phyloP scores from a whole-genome alignment of 2,797 vertebrate genomes.

The Sphaeramia orbicularis region DNA sequence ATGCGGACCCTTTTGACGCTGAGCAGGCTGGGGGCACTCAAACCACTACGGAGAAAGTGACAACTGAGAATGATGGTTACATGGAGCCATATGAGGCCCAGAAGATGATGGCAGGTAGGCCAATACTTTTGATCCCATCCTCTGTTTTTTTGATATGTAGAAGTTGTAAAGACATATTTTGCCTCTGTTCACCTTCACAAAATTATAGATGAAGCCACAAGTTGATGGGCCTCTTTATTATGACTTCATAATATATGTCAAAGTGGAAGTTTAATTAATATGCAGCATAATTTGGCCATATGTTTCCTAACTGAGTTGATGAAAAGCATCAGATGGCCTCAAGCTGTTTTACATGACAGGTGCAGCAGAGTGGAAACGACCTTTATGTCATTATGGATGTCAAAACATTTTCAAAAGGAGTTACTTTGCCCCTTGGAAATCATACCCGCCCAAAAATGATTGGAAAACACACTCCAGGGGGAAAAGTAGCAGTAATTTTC shows the following conservation, averaged over 20 bases:
- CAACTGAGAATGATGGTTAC: conserved; percentile 94
- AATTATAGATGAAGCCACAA: conserved; percentile 23
- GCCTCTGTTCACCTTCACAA: conserved; percentile 6
- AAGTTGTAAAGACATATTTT: neutral
- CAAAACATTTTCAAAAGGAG: conserved; percentile 48
- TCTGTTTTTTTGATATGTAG: neutral
- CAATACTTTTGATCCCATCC: neutral
- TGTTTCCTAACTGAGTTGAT: conserved; percentile 52
- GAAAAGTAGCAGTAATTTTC: conserved; percentile 9
- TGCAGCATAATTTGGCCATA: conserved; percentile 47
- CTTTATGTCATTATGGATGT: conserved; percentile 40
- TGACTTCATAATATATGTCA: conserved; percentile 16
- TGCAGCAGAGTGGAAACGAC: conserved; percentile 63
- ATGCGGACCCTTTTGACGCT: conserved; percentile 95
- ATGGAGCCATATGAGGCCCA: conserved; percentile 99
- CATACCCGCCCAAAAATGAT: conserved; percentile 6
- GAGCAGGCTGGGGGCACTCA: conserved; percentile 88
- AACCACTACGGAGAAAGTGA: conserved; percentile 87
- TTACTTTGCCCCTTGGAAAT: conserved; percentile 20
- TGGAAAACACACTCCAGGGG: conserved; percentile 15
- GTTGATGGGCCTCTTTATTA: neutral
- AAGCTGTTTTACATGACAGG: conserved; percentile 60
- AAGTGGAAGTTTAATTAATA: conserved; percentile 35
- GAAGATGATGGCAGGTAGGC: conserved; percentile 96
- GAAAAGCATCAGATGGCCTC: conserved; percentile 45